These are phyloP conservation scores for Caenorhabditis doughertyi DNA, from an alignment of 2,888 invertebrate genomes.

Conservation along the genomic window DNA sequence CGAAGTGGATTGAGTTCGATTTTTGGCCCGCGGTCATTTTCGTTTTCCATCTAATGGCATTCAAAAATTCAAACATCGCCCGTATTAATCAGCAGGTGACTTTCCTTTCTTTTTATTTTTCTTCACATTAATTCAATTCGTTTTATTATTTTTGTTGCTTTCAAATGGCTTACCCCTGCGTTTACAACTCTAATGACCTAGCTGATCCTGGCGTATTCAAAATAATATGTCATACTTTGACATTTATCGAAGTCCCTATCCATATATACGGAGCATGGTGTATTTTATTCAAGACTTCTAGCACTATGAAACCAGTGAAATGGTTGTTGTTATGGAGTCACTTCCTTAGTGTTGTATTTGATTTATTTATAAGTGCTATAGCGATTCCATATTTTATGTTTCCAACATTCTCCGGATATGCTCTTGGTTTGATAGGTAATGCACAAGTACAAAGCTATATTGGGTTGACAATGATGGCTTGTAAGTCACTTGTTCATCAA, in stretches of 20 bases:
- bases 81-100: too few species aligned
- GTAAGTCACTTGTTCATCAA: not conserved
- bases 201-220: slow-evolving; percentile 12
- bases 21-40: too few species aligned
- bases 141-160: too few species aligned
- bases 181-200: too few species aligned
- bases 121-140: too few species aligned
- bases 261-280: slow-evolving; percentile 27
- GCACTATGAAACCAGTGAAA: slow-evolving; percentile 5
- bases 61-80: too few species aligned
- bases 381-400: slow-evolving; percentile 1
- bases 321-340: slow-evolving; percentile 6
- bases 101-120: too few species aligned
- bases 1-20: too few species aligned
- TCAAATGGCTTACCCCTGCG: too few species aligned
- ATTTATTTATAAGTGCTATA: not conserved
- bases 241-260: slow-evolving; percentile 8
- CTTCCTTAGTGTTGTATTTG: not conserved
- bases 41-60: too few species aligned
- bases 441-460: not conserved
- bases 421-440: not conserved
- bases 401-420: slow-evolving; percentile 11
- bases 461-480: not conserved
- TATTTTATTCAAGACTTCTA: slow-evolving; percentile 8
- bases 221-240: not conserved